Conservation (phyloP, 2,888 invertebrate genomes). For the Xylota segnis region DNA sequence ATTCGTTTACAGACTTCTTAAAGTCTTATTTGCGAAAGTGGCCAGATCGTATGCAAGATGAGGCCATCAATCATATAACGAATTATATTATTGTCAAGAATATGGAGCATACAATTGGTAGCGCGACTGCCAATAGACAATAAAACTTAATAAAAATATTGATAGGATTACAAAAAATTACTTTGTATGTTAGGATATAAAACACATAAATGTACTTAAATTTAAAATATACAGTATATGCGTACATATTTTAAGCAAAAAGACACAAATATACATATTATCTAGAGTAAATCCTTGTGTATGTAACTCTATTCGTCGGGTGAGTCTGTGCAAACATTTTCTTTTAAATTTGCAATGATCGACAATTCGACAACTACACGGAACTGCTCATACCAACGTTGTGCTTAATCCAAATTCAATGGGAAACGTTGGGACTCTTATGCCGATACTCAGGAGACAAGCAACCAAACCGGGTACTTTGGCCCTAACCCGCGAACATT, state of each 20-base stretch:
- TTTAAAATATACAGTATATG: slow-evolving; percentile 52
- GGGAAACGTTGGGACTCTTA: no score
- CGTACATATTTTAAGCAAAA: slow-evolving; percentile 45
- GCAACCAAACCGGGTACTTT: no score
- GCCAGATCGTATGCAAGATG: slow-evolving; percentile 83
- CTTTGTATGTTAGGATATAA: slow-evolving; percentile 58
- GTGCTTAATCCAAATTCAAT: no score
- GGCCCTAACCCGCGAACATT: no score
- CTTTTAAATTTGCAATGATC: no score
- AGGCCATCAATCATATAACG: slow-evolving; percentile 83
- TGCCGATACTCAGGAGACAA: no score
- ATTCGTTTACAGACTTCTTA: slow-evolving; percentile 83
- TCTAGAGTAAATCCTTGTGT: background rate
- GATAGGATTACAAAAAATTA: slow-evolving; percentile 29
- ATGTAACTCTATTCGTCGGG: background rate
- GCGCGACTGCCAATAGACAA: slow-evolving; percentile 82
- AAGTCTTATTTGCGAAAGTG: slow-evolving; percentile 83
- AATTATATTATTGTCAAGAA: slow-evolving; percentile 84
- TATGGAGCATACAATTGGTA: slow-evolving; percentile 83
- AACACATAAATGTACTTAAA: slow-evolving; percentile 64
- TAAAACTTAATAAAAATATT: slow-evolving; percentile 77
- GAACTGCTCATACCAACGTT: no score
- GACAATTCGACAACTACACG: no score
- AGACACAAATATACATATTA: slow-evolving; percentile 53
- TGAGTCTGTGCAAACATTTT: no score